Conservation (phyloP, 2,797 vertebrate species). For the Percopsis omiscomaycus region DNA sequence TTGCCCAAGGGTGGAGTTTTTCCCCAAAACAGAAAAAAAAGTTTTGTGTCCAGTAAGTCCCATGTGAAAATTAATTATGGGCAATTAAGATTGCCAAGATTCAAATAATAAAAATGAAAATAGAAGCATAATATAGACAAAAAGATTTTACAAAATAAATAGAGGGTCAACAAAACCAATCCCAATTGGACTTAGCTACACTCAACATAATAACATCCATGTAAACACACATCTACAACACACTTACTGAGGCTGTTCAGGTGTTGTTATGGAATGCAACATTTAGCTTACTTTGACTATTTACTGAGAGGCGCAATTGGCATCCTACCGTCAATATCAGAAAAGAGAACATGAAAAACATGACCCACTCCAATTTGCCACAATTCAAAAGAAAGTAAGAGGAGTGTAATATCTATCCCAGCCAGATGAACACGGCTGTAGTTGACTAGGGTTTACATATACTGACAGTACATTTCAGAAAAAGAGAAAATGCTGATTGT, state of each 20-base stretch:
- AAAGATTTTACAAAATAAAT: slow-evolving; percentile 9
- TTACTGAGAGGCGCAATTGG: slow-evolving; percentile 2
- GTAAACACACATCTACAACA: neutral
- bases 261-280: slow-evolving; percentile 9
- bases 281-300: slow-evolving; percentile 13
- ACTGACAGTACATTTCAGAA: too few species aligned
- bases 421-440: too few species aligned
- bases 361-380: neutral
- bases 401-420: neutral
- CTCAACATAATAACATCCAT: too few species aligned
- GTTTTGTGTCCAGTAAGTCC: too few species aligned
- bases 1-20: too few species aligned
- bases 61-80: too few species aligned
- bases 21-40: too few species aligned
- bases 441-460: too few species aligned
- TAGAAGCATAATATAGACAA: neutral
- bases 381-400: neutral
- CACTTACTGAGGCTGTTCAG: slow-evolving; percentile 1
- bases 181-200: too few species aligned
- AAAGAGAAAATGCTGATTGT: too few species aligned
- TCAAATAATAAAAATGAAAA: neutral
- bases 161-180: neutral
- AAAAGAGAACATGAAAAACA: slow-evolving; percentile 1
- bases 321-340: neutral
- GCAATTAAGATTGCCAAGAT: too few species aligned